phyloP scores from a whole-genome alignment of 2,888 invertebrate genomes.

The Dexiosoma caninum region DNA sequence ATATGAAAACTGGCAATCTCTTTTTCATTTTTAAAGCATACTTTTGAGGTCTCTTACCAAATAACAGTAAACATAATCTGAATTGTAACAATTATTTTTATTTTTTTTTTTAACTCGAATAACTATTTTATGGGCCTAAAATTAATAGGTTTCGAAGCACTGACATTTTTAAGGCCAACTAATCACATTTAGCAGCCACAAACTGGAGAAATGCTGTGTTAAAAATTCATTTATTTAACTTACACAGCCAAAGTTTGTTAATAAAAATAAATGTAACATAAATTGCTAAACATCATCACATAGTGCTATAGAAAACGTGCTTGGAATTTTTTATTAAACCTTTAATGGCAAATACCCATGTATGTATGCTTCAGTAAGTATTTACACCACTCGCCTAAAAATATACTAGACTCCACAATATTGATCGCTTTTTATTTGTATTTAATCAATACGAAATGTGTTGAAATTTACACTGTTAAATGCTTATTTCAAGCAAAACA shows the following conservation, averaged over 20 bases:
- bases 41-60: no score
- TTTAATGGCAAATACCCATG: background rate
- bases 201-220: no score
- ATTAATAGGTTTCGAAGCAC: background rate
- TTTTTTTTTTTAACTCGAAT: no score
- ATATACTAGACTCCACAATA: background rate
- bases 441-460: conserved; percentile 32
- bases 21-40: no score
- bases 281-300: background rate
- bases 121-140: conserved; percentile 36
- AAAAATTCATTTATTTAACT: no score
- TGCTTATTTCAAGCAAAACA: background rate
- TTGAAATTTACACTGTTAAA: conserved; percentile 17
- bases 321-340: conserved; percentile 21
- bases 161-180: conserved; percentile 7
- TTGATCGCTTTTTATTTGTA: conserved; percentile 21
- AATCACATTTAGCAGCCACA: conserved; percentile 32
- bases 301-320: conserved; percentile 23
- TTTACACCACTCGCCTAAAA: background rate
- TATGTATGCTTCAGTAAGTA: background rate
- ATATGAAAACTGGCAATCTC: no score
- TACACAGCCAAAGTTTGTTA: background rate
- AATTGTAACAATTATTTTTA: no score
- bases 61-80: no score
- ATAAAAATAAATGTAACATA: background rate